Evolutionary conservation across 2,113 vertebrate genomes (phyloP).

Genomic region (Gallinago paraguaiae): DNA sequence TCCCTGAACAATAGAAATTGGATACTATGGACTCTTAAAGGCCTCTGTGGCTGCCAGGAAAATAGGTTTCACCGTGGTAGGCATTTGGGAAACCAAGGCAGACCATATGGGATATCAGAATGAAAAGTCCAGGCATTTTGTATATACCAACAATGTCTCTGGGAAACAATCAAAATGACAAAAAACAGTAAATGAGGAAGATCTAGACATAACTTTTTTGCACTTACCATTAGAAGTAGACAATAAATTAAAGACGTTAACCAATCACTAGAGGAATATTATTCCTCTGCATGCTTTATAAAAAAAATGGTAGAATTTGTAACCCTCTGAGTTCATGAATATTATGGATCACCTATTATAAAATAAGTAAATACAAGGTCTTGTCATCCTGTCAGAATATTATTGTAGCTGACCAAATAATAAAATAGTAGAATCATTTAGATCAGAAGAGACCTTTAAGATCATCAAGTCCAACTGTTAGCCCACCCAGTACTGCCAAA

Average conservation of each 20-base stretch:
- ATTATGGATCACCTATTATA: not conserved
- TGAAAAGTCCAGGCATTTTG: slow-evolving; percentile 22
- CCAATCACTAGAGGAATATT: not conserved
- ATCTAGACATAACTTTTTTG: not conserved
- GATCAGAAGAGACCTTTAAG: not conserved
- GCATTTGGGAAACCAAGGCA: slow-evolving; percentile 12
- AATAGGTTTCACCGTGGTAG: not conserved
- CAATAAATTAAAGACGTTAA: not conserved
- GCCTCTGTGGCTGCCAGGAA: not conserved
- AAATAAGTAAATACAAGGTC: not conserved
- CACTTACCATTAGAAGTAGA: not conserved
- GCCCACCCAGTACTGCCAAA: not conserved
- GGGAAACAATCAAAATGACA: not conserved
- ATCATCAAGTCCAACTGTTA: not conserved
- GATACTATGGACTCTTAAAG: not conserved
- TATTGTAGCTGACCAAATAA: not conserved
- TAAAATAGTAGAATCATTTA: not conserved
- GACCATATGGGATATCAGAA: slow-evolving; percentile 7
- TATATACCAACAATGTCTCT: slow-evolving; percentile 20
- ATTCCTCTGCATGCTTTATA: not conserved
- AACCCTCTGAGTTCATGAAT: not conserved
- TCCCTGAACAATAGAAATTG: not conserved
- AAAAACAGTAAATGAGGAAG: not conserved
- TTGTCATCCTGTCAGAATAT: not conserved
- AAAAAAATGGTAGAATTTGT: not conserved